Evolutionary conservation across 2,888 invertebrate genomes (phyloP), one percentile per base, ranked within the genome.

Genomic region (Zelleria hepariella): DNA sequence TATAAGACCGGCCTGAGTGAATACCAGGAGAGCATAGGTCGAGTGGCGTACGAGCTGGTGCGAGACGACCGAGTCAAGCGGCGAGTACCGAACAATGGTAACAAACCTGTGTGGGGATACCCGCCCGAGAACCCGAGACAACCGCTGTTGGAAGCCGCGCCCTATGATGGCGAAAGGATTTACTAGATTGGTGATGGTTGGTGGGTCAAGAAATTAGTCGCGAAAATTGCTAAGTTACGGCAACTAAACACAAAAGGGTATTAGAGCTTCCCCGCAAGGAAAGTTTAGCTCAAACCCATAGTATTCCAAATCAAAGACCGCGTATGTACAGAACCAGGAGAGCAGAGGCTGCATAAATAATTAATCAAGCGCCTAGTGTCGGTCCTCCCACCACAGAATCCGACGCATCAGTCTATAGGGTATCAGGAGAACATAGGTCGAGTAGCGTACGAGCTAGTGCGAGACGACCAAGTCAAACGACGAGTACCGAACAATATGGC

Each of bases 31-130:
- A 68, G 75, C 68, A 80, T 79, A 64, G 86, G 81, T 0, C 80
- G 82, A 2, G 64, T 86, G 62, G 87, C 86, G 61, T 88, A 84
- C 66, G 83, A 85, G 65, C 66, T 82, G 77, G 72, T 87, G 2
- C 72, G 84, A 0, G 32, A 42, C 15, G 84, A 80, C 57, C 74
- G 82, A 2, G 74, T 83, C 8, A 85, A 86, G 1, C 68, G 66
- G 2, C 86, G 82, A 72, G 58, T 71, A 58, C 76, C 78, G 2
- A 78, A 80, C 64, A 86, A 84, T 61, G 87, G 87, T 15, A 74
- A 77, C 64, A 68, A 85, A 2, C 78, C 84, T 0, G 65, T 66
- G 10, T 87, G 85, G 86, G 85, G 84, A 0, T 62, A 78, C 3
- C 86, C 86, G 0, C 86, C 86, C 0, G 86, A 85, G 27, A 82